Percentiles rank a stretch among this genome's conserved stretches.
These are phyloP conservation scores for Epistrophella euchroma DNA, from an alignment of 2,888 invertebrate genomes.

Conservation along the genomic window DNA sequence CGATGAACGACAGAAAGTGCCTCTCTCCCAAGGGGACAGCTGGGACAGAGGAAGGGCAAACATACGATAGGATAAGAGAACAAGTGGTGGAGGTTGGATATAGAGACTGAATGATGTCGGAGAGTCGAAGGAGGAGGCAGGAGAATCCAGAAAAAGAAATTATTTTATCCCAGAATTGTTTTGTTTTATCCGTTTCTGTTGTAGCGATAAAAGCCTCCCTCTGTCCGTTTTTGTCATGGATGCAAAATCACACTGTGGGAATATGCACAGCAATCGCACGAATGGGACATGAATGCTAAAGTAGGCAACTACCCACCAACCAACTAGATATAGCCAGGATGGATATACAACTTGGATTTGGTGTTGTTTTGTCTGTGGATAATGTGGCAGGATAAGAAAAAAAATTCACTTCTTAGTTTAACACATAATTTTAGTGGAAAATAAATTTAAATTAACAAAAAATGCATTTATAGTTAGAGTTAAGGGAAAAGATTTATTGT, in stretches of 20 bases:
- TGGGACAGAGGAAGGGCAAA: neutral
- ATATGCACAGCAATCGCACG: conserved; percentile 73
- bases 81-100: conserved; percentile 6
- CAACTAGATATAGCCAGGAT: conserved; percentile 43
- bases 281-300: conserved; percentile 75
- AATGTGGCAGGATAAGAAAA: conserved; percentile 67
- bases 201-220: conserved; percentile 73
- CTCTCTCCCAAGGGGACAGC: conserved; percentile 11
- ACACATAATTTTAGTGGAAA: conserved; percentile 14
- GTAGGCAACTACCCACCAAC: conserved; percentile 51
- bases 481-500: neutral
- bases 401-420: conserved; percentile 7
- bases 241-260: conserved; percentile 71
- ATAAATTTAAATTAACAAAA: neutral
- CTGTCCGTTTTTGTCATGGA: conserved; percentile 31
- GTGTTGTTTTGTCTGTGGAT: conserved; percentile 68
- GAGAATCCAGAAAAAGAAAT: conserved; percentile 39
- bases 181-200: conserved; percentile 75
- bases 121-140: neutral
- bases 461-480: neutral
- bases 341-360: conserved; percentile 43
- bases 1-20: conserved; percentile 59
- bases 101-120: neutral
- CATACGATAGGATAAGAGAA: conserved; percentile 33
- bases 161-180: conserved; percentile 73